Evolutionary conservation across 2,797 vertebrate species (phyloP), one percentile per base, ranked within the genome.

Genomic region (Caiman crocodilus): DNA sequence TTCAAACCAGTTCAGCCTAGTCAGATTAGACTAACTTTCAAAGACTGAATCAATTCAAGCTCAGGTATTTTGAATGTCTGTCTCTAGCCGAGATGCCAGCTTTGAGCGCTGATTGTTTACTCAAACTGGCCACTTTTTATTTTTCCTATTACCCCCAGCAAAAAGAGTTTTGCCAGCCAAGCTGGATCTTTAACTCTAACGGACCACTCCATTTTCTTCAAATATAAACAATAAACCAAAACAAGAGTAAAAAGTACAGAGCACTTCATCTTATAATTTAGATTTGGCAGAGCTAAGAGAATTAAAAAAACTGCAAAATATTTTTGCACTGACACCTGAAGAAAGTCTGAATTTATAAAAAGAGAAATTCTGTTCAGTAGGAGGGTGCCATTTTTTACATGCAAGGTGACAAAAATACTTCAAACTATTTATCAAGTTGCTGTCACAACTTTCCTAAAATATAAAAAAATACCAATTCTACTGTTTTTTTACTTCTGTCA

Each of bases 351-450:
- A 67, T 81, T 59, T 0, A n/a, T 80, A 58, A 87, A 88, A 73
- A 50, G 80, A 90, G 67, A 57, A 30, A 17, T 59, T 71, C 30
- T 71, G 30, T 7, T 1, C 1, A 25, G 60, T 28, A 93, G 20
- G n/a, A 89, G 84, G 79, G 2, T 57, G 82, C n/a, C 82, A 42
- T 76, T 85, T 73, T 32, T 35, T 23, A 64, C 5, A 57, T 71
- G 90, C 81, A 90, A 87, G 61, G 89, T 59, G 71, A 90, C 65
- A 94, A 91, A 90, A 64, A 7, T 17, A 32, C 25, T 88, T 90
- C 85, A 71, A 83, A 87, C 58, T 7, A 71, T 35, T 69, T 35
- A 35, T 5, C n/a, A 64, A 81, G 94, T 69, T 65, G 61, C 75
- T 81, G 55, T 80, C 85, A 85, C 23, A 16, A 94, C 92, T 84